Percentiles rank a stretch among this genome's conserved stretches.
These are phyloP conservation scores for Cantharis flavilabris DNA, from an alignment of 2,888 invertebrate genomes.

Conservation along the genomic window DNA sequence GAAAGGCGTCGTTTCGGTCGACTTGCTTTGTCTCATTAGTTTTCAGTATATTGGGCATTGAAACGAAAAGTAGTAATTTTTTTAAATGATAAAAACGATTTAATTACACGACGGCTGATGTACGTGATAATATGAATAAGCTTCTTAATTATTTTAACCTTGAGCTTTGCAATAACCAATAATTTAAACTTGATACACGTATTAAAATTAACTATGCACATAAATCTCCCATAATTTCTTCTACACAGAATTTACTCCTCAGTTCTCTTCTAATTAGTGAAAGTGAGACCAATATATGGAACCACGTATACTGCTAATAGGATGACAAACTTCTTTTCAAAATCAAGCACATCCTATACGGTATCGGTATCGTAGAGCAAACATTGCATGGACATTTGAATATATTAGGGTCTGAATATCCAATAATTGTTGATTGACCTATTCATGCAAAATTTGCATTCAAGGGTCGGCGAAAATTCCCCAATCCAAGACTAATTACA, in stretches of 20 bases:
- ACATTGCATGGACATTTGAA: background rate
- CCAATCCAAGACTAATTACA: background rate
- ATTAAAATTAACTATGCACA: constrained; percentile 19
- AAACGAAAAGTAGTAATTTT: background rate
- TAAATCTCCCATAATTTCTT: constrained; percentile 16
- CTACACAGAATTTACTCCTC: constrained; percentile 3
- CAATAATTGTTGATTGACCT: constrained; percentile 1
- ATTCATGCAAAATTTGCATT: constrained; percentile 1
- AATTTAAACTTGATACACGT: constrained; percentile 16
- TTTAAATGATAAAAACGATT: background rate
- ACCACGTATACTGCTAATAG: background rate
- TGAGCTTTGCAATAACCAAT: constrained; percentile 15
- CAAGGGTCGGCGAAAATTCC: background rate
- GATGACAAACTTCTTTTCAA: background rate
- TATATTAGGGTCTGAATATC: background rate
- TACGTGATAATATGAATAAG: constrained; percentile 3
- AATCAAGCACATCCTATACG: background rate
- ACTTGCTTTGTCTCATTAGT: background rate
- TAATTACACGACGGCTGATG: background rate
- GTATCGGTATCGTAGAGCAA: background rate
- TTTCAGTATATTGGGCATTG: background rate
- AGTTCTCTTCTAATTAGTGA: constrained; percentile 4
- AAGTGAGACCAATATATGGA: background rate
- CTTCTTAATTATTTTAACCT: constrained; percentile 12
- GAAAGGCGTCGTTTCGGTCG: background rate